Conservation (phyloP, 1,140 invertebrate species). For the Pentalonia nigronervosa region DNA sequence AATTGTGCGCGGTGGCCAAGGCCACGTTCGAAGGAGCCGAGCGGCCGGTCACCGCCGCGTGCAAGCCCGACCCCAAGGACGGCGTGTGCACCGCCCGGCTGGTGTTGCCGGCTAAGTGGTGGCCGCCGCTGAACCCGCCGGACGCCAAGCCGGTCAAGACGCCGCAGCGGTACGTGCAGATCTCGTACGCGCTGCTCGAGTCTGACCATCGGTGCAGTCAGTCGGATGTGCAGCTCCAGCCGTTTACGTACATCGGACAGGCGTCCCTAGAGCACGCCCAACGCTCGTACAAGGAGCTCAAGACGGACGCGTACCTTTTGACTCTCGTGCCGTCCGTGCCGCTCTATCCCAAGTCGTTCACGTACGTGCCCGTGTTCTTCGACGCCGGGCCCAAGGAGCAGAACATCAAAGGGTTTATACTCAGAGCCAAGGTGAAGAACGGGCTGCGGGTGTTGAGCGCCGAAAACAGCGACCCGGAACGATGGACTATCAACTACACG, state of each 20-base stretch:
- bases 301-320: conserved; percentile 78
- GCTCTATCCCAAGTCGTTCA: conserved; percentile 84
- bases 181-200: conserved; percentile 84
- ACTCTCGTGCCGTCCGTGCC: conserved; percentile 87
- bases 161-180: conserved; percentile 75
- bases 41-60: conserved; percentile 76
- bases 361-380: conserved; percentile 79
- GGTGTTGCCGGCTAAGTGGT: conserved; percentile 85
- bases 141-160: conserved; percentile 67
- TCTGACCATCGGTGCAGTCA: conserved; percentile 58
- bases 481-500: conserved; percentile 86
- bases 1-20: conserved; percentile 71
- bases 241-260: conserved; percentile 74
- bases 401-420: conserved; percentile 77
- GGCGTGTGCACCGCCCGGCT: conserved; percentile 85
- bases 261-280: conserved; percentile 78
- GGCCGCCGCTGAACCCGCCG: conserved; percentile 72
- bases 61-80: conserved; percentile 86
- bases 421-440: conserved; percentile 86
- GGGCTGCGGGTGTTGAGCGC: conserved; percentile 84
- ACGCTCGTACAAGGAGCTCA: conserved; percentile 82
- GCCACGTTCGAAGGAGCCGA: conserved; percentile 64
- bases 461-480: conserved; percentile 72
- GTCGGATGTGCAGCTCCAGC: conserved; percentile 72
- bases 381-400: conserved; percentile 60